These are phyloP conservation scores for Coelopa pilipes DNA, from an alignment of 2,888 invertebrate genomes.

Conservation along the genomic window DNA sequence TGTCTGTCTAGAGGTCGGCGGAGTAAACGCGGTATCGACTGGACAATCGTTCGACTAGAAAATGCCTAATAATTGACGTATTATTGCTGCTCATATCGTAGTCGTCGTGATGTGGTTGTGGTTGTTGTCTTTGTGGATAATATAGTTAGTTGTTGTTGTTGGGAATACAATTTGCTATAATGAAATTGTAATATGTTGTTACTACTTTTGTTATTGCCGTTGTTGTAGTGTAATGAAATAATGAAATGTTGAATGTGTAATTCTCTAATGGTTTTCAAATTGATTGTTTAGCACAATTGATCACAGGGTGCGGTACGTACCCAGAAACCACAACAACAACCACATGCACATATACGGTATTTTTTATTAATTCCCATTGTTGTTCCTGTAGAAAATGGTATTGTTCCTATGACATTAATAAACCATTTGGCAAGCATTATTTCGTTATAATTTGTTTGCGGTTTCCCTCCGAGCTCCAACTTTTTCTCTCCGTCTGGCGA, in stretches of 20 bases:
- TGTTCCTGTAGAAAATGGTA: too few relatives aligned
- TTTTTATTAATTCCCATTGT: too few relatives aligned
- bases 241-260: slow-evolving; percentile 22
- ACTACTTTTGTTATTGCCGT: background rate
- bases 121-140: background rate
- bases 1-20: background rate
- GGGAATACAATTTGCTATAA: too few relatives aligned
- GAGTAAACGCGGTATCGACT: background rate
- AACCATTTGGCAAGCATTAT: too few relatives aligned
- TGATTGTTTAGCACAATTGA: background rate
- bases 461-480: too few relatives aligned
- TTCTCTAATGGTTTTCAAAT: slow-evolving; percentile 18
- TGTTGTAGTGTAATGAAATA: background rate
- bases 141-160: background rate
- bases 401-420: too few relatives aligned
- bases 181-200: background rate
- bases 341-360: too few relatives aligned
- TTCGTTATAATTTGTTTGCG: too few relatives aligned
- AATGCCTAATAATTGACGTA: slow-evolving; percentile 5
- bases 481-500: too few relatives aligned
- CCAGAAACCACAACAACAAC: background rate
- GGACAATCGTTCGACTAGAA: background rate
- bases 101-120: background rate
- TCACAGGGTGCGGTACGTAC: background rate
- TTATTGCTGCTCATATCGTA: background rate